Evolutionary conservation across 2,888 invertebrate genomes (phyloP).

Genomic region (Scaptodrosophila latifasciaeformis): DNA sequence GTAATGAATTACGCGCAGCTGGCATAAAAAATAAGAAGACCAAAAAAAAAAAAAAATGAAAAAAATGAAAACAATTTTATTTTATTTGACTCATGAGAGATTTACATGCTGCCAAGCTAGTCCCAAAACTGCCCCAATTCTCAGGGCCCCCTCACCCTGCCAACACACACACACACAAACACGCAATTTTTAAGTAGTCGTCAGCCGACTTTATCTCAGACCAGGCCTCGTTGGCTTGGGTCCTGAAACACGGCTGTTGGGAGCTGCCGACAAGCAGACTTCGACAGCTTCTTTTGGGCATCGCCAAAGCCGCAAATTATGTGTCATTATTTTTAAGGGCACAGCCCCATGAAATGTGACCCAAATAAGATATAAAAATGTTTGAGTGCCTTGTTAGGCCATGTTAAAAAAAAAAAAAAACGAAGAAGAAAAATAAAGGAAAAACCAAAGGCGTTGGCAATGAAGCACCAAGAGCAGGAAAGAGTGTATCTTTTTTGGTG

Average conservation of each 20-base stretch:
- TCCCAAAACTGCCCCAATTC: slow-evolving; percentile 29
- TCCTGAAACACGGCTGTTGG: slow-evolving; percentile 16
- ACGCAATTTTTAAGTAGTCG: too few species aligned
- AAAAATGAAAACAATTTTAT: slow-evolving; percentile 63
- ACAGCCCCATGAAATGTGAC: slow-evolving; percentile 62
- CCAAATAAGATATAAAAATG: slow-evolving; percentile 67
- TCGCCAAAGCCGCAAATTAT: slow-evolving; percentile 65
- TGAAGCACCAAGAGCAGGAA: background rate
- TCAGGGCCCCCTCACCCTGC: too few species aligned
- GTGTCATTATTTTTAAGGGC: slow-evolving; percentile 69
- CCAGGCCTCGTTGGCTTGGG: too few species aligned
- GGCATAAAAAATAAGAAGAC: slow-evolving; percentile 24
- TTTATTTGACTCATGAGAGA: slow-evolving; percentile 69
- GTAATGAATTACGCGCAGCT: slow-evolving; percentile 52
- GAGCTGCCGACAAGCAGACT: slow-evolving; percentile 6
- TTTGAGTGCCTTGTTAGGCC: slow-evolving; percentile 58
- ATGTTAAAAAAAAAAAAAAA: slow-evolving; percentile 29
- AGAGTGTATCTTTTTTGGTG: too few species aligned
- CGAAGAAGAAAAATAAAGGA: slow-evolving; percentile 32
- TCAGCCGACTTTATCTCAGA: too few species aligned
- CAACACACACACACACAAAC: background rate
- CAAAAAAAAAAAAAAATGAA: slow-evolving; percentile 7
- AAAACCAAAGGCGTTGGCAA: background rate
- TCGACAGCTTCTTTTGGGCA: slow-evolving; percentile 21
- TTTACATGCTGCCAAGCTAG: slow-evolving; percentile 35